phyloP scores from a whole-genome alignment of 2,797 vertebrate species.

The Buceros bicornis region DNA sequence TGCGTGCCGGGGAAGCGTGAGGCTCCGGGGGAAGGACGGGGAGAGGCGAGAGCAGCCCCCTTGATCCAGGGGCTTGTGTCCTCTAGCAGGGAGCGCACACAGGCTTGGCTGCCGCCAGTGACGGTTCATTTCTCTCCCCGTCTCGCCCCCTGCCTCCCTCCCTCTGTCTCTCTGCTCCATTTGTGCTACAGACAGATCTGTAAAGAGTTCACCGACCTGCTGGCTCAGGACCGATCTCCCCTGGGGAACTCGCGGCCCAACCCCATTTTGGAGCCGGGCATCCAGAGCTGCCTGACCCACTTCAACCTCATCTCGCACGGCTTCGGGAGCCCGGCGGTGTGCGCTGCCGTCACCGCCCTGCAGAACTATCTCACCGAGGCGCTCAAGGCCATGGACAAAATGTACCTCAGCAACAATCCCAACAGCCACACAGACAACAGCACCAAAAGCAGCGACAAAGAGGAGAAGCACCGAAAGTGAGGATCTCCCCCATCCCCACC shows the following conservation, averaged over 20 bases:
- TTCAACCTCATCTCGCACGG: constrained; percentile 99
- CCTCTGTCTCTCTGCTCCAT: constrained; percentile 62
- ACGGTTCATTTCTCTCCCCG: constrained; percentile 58
- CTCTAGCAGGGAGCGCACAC: background rate
- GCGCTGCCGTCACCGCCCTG: constrained; percentile 95
- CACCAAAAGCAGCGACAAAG: constrained; percentile 97
- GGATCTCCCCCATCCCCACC: constrained; percentile 50
- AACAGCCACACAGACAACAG: constrained; percentile 98
- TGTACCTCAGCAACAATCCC: constrained; percentile 98
- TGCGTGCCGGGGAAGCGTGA: accelerated
- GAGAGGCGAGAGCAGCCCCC: background rate
- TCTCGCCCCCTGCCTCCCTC: constrained; percentile 9
- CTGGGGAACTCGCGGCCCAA: constrained; percentile 97
- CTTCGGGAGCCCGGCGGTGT: constrained; percentile 97
- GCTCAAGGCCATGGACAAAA: constrained; percentile 99
- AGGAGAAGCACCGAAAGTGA: constrained; percentile 99
- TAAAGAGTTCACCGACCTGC: constrained; percentile 99
- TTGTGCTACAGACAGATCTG: constrained; percentile 94
- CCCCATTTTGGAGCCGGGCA: constrained; percentile 98
- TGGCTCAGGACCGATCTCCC: constrained; percentile 99
- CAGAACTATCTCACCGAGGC: constrained; percentile 99
- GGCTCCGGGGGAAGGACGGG: background rate
- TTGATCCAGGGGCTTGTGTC: background rate
- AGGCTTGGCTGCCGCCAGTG: background rate
- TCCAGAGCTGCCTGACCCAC: constrained; percentile 99